These are phyloP conservation scores for Tetragonula clypearis DNA, from an alignment of 1,140 invertebrate genomes.

Conservation along the genomic window DNA sequence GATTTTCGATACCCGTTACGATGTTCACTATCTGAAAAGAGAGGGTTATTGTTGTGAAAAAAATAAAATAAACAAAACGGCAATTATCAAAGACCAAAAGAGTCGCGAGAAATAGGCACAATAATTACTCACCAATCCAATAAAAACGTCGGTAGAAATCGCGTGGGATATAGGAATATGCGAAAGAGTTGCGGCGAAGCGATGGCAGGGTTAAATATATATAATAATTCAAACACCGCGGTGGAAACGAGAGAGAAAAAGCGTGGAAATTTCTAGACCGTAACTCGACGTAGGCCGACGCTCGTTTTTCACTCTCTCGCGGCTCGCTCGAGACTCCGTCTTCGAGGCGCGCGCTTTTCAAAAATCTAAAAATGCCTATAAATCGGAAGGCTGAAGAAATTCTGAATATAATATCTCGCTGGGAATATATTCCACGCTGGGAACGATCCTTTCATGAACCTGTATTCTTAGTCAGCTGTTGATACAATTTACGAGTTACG, in stretches of 20 bases:
- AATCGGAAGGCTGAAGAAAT: conserved; percentile 1
- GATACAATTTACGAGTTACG: conserved; percentile 2
- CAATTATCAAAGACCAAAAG: no score
- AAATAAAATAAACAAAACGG: no score
- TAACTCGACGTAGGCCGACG: neutral
- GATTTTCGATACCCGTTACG: no score
- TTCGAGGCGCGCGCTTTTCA: conserved; percentile 1
- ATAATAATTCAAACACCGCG: neutral
- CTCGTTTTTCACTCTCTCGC: conserved; percentile 32
- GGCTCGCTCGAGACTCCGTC: neutral
- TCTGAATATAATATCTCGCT: conserved; percentile 1
- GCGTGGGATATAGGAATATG: neutral
- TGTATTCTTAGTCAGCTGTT: neutral
- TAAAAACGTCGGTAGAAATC: no score
- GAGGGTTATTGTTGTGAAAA: no score
- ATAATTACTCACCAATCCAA: no score
- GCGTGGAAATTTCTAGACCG: conserved; percentile 18
- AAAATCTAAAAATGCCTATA: neutral
- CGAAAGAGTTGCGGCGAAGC: neutral
- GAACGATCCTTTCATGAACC: neutral
- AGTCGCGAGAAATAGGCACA: no score
- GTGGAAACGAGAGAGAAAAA: neutral
- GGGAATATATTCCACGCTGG: neutral
- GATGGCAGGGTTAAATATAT: neutral
- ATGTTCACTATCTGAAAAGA: no score